A percentile compares a stretch with the other conserved stretches of the same genome.
phyloP scores from a whole-genome alignment of 2,113 vertebrate genomes.

The Ictalurus furcatus region DNA sequence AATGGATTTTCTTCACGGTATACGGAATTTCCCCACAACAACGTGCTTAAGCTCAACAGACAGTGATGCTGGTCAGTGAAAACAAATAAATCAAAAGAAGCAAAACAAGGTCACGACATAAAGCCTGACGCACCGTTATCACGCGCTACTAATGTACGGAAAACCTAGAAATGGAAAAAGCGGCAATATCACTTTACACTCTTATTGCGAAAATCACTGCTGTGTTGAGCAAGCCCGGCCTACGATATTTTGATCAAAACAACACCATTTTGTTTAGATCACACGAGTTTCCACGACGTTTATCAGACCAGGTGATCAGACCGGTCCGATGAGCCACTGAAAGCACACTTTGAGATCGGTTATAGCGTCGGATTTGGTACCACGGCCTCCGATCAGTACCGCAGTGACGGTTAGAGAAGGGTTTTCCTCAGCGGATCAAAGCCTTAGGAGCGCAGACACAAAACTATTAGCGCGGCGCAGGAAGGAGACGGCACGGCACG shows the following conservation, averaged over 20 bases:
- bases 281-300: not conserved
- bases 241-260: not conserved
- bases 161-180: not conserved
- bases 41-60: not conserved
- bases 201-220: not conserved
- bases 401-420: not conserved
- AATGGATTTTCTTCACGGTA: not conserved
- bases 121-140: not conserved
- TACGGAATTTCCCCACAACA: not conserved
- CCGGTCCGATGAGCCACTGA: not conserved
- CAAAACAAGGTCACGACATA: not conserved
- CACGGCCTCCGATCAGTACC: not conserved
- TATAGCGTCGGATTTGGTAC: not conserved
- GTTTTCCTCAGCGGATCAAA: slow-evolving; percentile 13
- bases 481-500: slow-evolving; percentile 36
- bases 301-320: not conserved
- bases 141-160: not conserved
- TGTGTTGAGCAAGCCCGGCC: not conserved
- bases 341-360: not conserved
- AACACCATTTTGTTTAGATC: not conserved
- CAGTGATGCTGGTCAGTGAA: not conserved
- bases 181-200: not conserved
- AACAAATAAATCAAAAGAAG: too few relatives aligned
- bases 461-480: slow-evolving; percentile 19
- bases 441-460: not conserved